Conservation (phyloP, 1,140 invertebrate genomes). For the Bemisia tabaci region DNA sequence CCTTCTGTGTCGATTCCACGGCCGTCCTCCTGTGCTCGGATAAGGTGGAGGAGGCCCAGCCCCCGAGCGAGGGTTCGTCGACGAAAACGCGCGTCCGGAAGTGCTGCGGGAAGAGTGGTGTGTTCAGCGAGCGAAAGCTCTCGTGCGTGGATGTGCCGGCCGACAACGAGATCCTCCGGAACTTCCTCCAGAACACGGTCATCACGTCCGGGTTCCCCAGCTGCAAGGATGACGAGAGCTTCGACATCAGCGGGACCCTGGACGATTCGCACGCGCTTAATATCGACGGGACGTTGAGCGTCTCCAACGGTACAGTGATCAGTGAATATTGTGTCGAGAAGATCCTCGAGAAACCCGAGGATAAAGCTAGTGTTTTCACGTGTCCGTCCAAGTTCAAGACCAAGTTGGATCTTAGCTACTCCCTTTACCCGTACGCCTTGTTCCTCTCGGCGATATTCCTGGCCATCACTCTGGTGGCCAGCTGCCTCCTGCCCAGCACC, state of each 20-base stretch:
- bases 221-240: constrained; percentile 27
- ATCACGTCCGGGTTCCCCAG: constrained; percentile 35
- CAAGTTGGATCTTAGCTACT: constrained; percentile 40
- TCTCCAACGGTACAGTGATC: constrained; percentile 27
- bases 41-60: neutral
- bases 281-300: constrained; percentile 33
- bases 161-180: constrained; percentile 24
- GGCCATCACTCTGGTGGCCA: constrained; percentile 55
- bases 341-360: constrained; percentile 34
- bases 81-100: constrained; percentile 33
- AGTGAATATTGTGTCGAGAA: constrained; percentile 47
- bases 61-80: constrained; percentile 17
- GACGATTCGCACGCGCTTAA: constrained; percentile 29
- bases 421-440: constrained; percentile 55
- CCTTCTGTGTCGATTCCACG: constrained; percentile 36
- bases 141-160: constrained; percentile 26
- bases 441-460: constrained; percentile 62
- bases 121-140: constrained; percentile 39
- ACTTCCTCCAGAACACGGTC: constrained; percentile 10
- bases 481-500: constrained; percentile 56
- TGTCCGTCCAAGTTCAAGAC: constrained; percentile 38
- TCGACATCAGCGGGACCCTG: constrained; percentile 35
- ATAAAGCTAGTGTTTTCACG: constrained; percentile 41
- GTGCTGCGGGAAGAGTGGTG: constrained; percentile 41
- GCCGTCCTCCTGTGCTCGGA: constrained; percentile 10